Percentiles rank a stretch among this genome's conserved stretches.
Conservation (phyloP, 2,113 vertebrate genomes). For the Nothoprocta perdicaria region DNA sequence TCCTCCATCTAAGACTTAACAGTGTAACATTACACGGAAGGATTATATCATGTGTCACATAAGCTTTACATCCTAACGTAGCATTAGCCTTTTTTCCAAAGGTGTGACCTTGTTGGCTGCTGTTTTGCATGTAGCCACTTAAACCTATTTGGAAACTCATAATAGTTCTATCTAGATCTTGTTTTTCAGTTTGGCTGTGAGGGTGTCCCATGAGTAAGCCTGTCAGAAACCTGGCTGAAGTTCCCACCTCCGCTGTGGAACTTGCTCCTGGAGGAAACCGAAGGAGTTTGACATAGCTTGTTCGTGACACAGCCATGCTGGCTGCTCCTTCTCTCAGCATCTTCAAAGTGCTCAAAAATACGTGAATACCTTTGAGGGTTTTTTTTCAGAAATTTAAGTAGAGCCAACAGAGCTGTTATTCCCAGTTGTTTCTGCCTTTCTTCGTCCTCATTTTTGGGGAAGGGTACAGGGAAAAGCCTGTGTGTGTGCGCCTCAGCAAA, state of each 20-base stretch:
- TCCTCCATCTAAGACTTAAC: neutral
- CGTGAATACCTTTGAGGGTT: neutral
- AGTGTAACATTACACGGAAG: neutral
- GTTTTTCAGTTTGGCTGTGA: neutral
- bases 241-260: neutral
- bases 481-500: neutral
- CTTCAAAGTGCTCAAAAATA: neutral
- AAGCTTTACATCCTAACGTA: neutral
- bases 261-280: neutral
- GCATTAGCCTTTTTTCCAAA: constrained; percentile 22
- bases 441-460: neutral
- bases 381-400: neutral
- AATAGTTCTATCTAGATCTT: neutral
- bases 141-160: neutral
- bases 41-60: constrained; percentile 46
- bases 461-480: accelerated
- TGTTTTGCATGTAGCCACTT: neutral
- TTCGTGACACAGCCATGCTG: neutral
- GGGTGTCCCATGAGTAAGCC: neutral
- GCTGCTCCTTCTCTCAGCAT: neutral
- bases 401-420: neutral
- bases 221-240: neutral
- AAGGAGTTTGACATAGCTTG: neutral
- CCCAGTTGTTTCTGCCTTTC: neutral
- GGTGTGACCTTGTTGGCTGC: constrained; percentile 35